phyloP scores from a whole-genome alignment of 2,797 vertebrate genomes.

The Florisuga fusca region DNA sequence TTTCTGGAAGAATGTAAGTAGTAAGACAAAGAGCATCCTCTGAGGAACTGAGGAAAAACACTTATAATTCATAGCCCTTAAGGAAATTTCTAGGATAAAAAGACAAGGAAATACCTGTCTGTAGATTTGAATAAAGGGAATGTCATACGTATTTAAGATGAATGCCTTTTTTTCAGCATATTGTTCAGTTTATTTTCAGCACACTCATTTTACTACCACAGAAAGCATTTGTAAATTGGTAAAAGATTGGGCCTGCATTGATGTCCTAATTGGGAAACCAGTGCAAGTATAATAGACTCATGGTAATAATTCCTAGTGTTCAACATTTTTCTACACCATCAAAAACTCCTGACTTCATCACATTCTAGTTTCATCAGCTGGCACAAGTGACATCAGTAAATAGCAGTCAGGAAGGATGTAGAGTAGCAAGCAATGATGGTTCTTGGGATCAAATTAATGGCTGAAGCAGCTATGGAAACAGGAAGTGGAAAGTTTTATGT shows the following conservation, averaged over 20 bases:
- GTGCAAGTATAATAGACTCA: neutral
- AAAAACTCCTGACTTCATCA: constrained; percentile 2
- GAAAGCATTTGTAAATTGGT: neutral
- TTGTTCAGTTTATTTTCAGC: neutral
- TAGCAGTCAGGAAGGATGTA: neutral
- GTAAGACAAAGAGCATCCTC: neutral
- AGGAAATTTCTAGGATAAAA: constrained; percentile 11
- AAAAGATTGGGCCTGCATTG: neutral
- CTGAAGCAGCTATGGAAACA: neutral
- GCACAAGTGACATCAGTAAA: neutral
- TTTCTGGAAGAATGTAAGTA: neutral
- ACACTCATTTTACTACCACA: neutral
- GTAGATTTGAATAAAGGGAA: neutral
- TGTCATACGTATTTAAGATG: neutral
- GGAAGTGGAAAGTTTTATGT: neutral
- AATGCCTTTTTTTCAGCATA: neutral
- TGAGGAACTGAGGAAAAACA: neutral
- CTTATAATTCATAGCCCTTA: neutral
- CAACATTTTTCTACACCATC: neutral
- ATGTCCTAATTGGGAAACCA: neutral
- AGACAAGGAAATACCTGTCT: neutral
- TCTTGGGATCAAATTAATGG: neutral
- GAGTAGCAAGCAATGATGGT: neutral
- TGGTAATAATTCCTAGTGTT: neutral
- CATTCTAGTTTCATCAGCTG: neutral